Conservation (phyloP, 1,140 invertebrate species). For the Dreissena rostriformis region DNA sequence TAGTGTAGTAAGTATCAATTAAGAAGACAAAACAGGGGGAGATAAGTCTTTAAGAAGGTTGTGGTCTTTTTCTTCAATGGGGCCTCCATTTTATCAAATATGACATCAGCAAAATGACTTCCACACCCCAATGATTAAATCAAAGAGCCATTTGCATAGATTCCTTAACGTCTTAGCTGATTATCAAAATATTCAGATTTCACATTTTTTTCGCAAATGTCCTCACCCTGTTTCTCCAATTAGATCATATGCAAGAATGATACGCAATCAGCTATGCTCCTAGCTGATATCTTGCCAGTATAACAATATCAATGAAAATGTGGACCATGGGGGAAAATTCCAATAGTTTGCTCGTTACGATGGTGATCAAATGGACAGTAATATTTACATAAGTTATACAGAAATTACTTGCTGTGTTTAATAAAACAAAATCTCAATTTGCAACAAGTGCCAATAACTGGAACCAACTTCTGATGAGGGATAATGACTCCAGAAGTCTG, state of each 20-base stretch:
- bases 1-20: no score
- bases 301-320: constrained; percentile 21
- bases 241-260: background rate
- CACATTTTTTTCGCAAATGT: background rate
- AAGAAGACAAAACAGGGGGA: no score
- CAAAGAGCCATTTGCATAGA: no score
- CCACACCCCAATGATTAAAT: no score
- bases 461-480: background rate
- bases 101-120: no score
- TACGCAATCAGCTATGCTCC: background rate
- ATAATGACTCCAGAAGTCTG: background rate
- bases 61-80: no score
- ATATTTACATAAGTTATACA: constrained; percentile 37
- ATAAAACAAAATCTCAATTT: constrained; percentile 43
- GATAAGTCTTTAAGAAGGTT: no score
- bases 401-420: background rate
- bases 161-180: no score
- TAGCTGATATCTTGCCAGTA: background rate
- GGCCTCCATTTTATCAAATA: no score
- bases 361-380: background rate
- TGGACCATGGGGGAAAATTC: background rate
- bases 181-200: background rate
- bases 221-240: background rate
- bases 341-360: background rate
- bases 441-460: no score